Conservation (phyloP, 2,797 vertebrate genomes). For the Anniella stebbinsi region DNA sequence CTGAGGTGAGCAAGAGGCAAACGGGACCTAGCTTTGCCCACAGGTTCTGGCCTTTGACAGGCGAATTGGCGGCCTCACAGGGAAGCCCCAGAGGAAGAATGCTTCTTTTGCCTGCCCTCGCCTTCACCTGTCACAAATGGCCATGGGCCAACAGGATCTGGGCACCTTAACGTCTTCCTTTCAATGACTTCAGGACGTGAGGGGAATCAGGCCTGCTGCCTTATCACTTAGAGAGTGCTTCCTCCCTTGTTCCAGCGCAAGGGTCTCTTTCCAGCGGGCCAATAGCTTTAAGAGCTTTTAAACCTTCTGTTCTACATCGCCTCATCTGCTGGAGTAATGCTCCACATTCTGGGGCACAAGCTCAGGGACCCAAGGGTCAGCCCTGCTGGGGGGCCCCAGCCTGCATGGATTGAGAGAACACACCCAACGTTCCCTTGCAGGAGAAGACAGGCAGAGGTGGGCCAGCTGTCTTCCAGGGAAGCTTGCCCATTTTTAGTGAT, state of each 20-base stretch:
- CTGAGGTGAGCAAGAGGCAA: neutral
- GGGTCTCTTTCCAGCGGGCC: neutral
- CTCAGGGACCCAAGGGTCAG: neutral
- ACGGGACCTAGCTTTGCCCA: neutral
- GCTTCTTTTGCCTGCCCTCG: no score
- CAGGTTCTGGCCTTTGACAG: no score
- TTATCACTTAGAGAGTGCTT: neutral
- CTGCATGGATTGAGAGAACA: neutral
- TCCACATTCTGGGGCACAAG: neutral
- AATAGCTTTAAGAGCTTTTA: neutral
- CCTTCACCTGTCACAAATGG: neutral
- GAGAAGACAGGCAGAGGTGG: no score
- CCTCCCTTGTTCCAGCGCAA: no score
- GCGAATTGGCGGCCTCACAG: no score
- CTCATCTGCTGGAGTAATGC: neutral
- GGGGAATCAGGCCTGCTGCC: no score
- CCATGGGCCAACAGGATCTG: no score
- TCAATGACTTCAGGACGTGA: neutral
- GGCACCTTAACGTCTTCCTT: no score
- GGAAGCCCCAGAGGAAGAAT: neutral
- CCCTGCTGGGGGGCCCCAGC: neutral
- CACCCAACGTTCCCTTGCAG: neutral
- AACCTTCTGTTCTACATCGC: accelerated
- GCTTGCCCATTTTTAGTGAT: neutral
- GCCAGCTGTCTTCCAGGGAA: no score